phyloP scores from a whole-genome alignment of 2,797 vertebrate species.

The Myotis pilosus region DNA sequence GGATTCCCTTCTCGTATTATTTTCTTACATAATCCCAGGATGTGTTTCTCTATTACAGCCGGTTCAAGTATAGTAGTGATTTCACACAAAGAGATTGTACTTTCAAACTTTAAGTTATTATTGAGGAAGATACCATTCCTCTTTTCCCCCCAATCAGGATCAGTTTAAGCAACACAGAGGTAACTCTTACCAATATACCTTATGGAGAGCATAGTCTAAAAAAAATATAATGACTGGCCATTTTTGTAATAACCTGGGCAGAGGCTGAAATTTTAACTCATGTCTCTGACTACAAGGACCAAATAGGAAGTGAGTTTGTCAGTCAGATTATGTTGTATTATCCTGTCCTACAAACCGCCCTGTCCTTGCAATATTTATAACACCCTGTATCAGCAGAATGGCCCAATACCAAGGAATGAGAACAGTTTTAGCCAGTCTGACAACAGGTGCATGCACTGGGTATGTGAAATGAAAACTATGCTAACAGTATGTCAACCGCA shows the following conservation, averaged over 20 bases:
- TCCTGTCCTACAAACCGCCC: constrained; percentile 63
- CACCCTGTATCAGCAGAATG: constrained; percentile 68
- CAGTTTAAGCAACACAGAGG: neutral
- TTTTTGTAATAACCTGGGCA: constrained; percentile 9
- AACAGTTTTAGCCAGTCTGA: constrained; percentile 44
- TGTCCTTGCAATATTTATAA: constrained; percentile 70
- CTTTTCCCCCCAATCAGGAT: neutral
- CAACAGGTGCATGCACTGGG: constrained; percentile 55
- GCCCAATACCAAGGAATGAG: constrained; percentile 60
- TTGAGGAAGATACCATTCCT: constrained; percentile 8
- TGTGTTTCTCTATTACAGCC: constrained; percentile 71
- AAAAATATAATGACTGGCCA: neutral
- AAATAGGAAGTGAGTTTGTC: constrained; percentile 70
- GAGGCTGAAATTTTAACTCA: constrained; percentile 31
- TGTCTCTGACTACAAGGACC: constrained; percentile 42
- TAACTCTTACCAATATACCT: constrained; percentile 29
- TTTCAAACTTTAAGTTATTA: neutral
- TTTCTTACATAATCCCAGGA: constrained; percentile 70
- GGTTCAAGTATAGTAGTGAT: constrained; percentile 61
- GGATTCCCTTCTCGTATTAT: constrained; percentile 53
- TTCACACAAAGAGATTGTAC: neutral
- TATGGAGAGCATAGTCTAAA: neutral
- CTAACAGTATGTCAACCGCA: constrained; percentile 3
- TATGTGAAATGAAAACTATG: constrained; percentile 48
- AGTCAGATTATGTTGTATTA: constrained; percentile 63